Percentiles rank a stretch among this genome's conserved stretches.
These are phyloP conservation scores for Julus scandinavius DNA, from an alignment of 2,888 invertebrate species.

Conservation along the genomic window DNA sequence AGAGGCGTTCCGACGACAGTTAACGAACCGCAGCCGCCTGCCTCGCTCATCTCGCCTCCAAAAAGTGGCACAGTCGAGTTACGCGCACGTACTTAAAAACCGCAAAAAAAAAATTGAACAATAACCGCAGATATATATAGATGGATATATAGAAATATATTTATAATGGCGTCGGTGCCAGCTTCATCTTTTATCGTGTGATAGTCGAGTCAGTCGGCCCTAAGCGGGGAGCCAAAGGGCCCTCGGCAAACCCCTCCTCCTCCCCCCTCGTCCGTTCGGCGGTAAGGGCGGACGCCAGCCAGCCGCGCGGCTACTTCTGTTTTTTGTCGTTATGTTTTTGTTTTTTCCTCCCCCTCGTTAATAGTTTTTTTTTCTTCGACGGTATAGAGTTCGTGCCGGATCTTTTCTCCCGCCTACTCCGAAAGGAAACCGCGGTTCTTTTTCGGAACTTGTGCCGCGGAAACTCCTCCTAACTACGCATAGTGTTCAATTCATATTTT, in stretches of 20 bases:
- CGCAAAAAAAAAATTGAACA: neutral
- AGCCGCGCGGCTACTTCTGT: neutral
- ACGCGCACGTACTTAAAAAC: constrained; percentile 1
- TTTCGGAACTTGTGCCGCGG: neutral
- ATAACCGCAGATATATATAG: neutral
- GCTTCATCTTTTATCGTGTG: constrained; percentile 14
- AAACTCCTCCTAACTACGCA: neutral
- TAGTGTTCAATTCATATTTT: constrained; percentile 53
- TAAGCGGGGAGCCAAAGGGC: neutral
- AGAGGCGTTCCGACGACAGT: no score
- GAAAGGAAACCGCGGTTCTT: no score
- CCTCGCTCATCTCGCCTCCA: neutral
- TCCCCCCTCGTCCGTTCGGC: no score
- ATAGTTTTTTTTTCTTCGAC: no score
- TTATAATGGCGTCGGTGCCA: neutral
- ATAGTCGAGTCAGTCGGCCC: constrained; percentile 14
- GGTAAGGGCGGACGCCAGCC: no score
- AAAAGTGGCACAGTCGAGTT: neutral
- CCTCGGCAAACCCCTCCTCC: no score
- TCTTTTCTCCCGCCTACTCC: neutral
- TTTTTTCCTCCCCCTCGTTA: neutral
- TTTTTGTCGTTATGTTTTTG: neutral
- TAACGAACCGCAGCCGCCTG: neutral
- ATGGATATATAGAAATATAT: constrained; percentile 27
- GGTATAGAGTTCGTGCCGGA: neutral